Evolutionary conservation across 2,888 invertebrate species (phyloP), one percentile per base, ranked within the genome.

Genomic region (Willowsia nigromaculata): DNA sequence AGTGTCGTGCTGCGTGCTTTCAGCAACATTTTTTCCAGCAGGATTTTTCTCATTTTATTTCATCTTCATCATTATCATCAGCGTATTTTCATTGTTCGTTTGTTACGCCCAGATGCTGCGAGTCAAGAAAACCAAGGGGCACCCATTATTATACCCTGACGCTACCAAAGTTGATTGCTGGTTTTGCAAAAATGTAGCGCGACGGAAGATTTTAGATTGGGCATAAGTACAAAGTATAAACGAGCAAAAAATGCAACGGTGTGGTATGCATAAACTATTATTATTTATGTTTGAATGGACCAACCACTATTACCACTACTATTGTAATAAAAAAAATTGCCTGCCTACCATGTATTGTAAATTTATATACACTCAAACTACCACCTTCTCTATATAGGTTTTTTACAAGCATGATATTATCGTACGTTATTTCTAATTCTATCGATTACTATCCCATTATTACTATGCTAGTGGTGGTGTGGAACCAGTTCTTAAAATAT

Each of bases 401-500:
- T n/a, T n/a, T n/a, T n/a, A n/a, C n/a, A n/a, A n/a, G n/a, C n/a
- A n/a, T n/a, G 11, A 13, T 25, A 30, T 27, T 50, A 9, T 40
- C 9, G 50, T 50, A n/a, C n/a, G 50, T 6, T 50, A 62, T 6
- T 62, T 13, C 13, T 27, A 11, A 1, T 62, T 11, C 30, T 65
- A n/a, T 30, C n/a, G 65, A 43, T 74, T 74, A 74, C 7, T 30
- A 18, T n/a, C 11, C 30, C 7, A 37, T 1, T n/a, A 50, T 76
- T 76, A 50, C 50, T 50, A 76, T 76, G 47, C 76, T 5, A 5
- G 50, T 74, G 25, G 5, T 65, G 40, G 71, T 74, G 25, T 27
- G 30, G 33, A 76, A 76, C 76, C 47, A 50, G 76, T 76, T 76
- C 50, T 53, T 76, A 76, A 76, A n/a, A 50, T 76, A 76, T 76